These are phyloP conservation scores for Columbina picui DNA, from an alignment of 2,113 vertebrate species.

Conservation along the genomic window DNA sequence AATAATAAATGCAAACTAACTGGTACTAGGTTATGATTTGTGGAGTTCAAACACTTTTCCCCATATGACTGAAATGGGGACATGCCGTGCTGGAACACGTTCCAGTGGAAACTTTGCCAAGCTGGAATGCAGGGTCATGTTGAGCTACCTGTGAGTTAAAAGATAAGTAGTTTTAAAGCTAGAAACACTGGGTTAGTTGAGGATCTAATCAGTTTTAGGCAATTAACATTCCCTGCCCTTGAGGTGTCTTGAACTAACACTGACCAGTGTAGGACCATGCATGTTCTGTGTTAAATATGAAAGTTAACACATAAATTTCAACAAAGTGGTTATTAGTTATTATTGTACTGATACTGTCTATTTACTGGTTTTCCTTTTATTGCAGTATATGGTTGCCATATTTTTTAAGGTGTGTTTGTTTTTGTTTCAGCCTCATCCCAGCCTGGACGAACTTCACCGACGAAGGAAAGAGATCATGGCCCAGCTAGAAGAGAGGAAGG, in stretches of 20 bases:
- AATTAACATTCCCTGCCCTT: background rate
- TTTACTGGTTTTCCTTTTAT: background rate
- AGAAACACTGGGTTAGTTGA: background rate
- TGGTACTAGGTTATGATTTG: background rate
- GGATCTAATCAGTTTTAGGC: background rate
- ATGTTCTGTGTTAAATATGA: background rate
- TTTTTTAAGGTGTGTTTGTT: constrained; percentile 69
- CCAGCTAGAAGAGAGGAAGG: constrained; percentile 94
- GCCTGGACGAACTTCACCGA: constrained; percentile 91
- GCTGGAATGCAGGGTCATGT: background rate
- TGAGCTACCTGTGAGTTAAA: background rate
- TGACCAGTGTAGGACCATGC: background rate
- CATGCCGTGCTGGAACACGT: background rate
- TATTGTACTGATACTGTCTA: background rate
- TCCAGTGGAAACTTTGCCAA: background rate
- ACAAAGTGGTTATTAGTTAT: background rate
- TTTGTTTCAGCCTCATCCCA: constrained; percentile 82
- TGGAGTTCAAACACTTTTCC: background rate
- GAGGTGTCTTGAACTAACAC: background rate
- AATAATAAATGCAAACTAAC: background rate
- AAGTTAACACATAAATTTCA: background rate
- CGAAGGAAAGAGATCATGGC: constrained; percentile 95
- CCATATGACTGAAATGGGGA: background rate
- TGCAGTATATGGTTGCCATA: background rate
- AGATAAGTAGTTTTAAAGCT: background rate